Conservation (phyloP, 2,888 invertebrate species). For the Trachelus troglodyta region DNA sequence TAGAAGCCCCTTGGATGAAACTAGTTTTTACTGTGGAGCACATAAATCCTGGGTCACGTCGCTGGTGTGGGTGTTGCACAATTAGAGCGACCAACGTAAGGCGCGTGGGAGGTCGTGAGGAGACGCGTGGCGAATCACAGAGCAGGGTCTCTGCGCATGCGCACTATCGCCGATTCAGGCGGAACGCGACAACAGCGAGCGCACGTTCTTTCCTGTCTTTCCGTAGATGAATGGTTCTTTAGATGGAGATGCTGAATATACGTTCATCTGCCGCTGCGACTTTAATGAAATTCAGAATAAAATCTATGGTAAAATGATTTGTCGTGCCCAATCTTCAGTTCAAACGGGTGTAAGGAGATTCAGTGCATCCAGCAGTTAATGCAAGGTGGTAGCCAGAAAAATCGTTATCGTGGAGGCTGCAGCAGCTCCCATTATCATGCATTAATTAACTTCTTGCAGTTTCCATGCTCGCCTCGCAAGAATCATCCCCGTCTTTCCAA, state of each 20-base stretch:
- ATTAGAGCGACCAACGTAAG: conserved; percentile 1
- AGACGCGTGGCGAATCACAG: neutral
- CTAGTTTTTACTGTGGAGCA: neutral
- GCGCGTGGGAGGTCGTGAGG: neutral
- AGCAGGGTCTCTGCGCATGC: neutral
- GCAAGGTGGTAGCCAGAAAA: neutral
- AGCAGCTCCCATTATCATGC: neutral
- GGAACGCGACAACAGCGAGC: neutral
- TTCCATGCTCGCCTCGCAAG: neutral
- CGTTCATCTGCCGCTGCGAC: neutral
- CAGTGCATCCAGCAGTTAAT: neutral
- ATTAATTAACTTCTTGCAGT: conserved; percentile 16
- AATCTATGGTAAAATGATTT: too few relatives aligned
- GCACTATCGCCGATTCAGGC: neutral
- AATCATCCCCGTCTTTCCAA: neutral
- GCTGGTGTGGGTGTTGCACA: neutral
- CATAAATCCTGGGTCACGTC: neutral
- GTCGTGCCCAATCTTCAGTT: neutral
- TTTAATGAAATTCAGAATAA: neutral
- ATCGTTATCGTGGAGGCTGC: neutral
- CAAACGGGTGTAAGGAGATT: neutral
- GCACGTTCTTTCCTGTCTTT: neutral
- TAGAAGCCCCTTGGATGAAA: neutral
- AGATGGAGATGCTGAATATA: neutral
- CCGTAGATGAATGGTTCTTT: neutral